Conservation (phyloP, 1,140 invertebrate species). For the Sminthurides bifidus region DNA sequence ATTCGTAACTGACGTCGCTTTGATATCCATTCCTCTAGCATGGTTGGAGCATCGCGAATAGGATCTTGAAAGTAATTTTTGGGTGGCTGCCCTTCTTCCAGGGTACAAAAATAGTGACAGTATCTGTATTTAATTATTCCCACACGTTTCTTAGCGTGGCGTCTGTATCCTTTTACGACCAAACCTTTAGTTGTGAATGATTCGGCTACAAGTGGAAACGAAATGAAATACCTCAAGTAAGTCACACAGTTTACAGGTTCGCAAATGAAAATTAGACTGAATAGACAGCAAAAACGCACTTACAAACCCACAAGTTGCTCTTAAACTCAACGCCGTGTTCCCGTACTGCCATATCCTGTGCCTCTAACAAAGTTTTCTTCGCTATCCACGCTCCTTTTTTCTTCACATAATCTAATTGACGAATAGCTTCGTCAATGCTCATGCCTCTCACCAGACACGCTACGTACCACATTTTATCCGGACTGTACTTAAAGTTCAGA, state of each 20-base stretch:
- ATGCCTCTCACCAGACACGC: constrained; percentile 75
- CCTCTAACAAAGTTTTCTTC: constrained; percentile 72
- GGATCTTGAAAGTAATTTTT: constrained; percentile 48
- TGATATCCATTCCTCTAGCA: constrained; percentile 63
- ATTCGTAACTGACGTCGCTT: too few species aligned
- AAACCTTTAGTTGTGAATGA: constrained; percentile 64
- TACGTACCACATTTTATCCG: constrained; percentile 84
- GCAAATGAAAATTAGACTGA: constrained; percentile 23
- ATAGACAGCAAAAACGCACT: constrained; percentile 38
- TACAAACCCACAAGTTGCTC: constrained; percentile 92
- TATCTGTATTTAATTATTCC: constrained; percentile 67
- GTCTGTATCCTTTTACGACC: constrained; percentile 65
- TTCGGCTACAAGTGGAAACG: constrained; percentile 55
- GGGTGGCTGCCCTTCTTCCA: constrained; percentile 77
- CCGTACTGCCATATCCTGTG: constrained; percentile 71
- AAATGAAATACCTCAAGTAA: not conserved
- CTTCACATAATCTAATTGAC: constrained; percentile 69
- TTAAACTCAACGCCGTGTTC: constrained; percentile 88
- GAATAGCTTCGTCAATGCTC: constrained; percentile 83
- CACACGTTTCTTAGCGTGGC: constrained; percentile 58
- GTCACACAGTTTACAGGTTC: constrained; percentile 9
- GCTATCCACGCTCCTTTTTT: constrained; percentile 71
- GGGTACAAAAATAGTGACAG: constrained; percentile 72
- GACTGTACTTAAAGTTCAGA: constrained; percentile 75
- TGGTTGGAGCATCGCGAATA: constrained; percentile 52